Evolutionary conservation across 2,888 invertebrate species (phyloP).

Genomic region (Lucinisca nassula): DNA sequence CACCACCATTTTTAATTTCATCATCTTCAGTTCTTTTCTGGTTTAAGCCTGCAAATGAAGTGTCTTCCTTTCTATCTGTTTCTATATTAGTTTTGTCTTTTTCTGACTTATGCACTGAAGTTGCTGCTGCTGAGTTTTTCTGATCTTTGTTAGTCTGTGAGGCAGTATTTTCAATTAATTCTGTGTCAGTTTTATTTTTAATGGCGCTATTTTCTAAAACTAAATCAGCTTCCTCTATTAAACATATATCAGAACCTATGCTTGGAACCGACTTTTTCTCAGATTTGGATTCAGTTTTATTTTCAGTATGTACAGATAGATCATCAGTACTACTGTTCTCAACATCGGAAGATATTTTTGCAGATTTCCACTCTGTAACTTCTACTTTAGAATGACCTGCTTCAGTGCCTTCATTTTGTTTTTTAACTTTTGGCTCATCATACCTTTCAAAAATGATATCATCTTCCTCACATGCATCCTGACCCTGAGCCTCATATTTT

Average conservation of each 20-base stretch:
- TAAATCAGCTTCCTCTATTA: background rate
- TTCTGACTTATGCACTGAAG: no score
- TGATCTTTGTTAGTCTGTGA: no score
- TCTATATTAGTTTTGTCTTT: no score
- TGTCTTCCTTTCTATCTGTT: background rate
- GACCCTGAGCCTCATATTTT: background rate
- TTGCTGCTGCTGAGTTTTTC: no score
- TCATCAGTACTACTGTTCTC: background rate
- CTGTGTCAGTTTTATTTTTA: background rate
- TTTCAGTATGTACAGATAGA: background rate
- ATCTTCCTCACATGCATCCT: background rate
- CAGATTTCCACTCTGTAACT: background rate
- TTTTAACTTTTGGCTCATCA: background rate
- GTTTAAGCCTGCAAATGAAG: background rate
- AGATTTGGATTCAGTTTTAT: background rate
- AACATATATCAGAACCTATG: background rate
- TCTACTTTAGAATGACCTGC: background rate
- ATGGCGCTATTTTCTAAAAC: background rate
- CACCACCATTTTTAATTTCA: slow-evolving; percentile 9
- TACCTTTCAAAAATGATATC: background rate
- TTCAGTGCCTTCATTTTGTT: background rate
- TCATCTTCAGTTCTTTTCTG: background rate
- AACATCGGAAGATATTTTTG: background rate
- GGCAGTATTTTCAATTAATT: background rate
- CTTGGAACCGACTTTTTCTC: background rate